These are phyloP conservation scores for Schizopygopsis pylzovi DNA, from an alignment of 2,797 vertebrate genomes.

Conservation along the genomic window DNA sequence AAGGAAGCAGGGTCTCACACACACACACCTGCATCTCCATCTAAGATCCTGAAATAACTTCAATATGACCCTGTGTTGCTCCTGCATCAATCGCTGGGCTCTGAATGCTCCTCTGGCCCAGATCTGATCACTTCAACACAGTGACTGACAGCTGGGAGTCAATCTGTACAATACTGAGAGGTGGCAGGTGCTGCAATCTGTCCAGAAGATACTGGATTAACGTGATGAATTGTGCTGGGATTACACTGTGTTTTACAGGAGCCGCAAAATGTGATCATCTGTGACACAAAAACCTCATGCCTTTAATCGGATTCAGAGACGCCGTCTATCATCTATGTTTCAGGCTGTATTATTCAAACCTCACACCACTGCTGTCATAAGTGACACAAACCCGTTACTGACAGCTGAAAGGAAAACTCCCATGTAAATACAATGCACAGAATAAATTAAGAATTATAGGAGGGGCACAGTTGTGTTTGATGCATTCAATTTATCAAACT, in stretches of 20 bases:
- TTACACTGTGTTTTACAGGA: conserved; percentile 53
- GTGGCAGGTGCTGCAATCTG: conserved; percentile 66
- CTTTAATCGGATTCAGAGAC: conserved; percentile 45
- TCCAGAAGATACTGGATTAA: conserved; percentile 63
- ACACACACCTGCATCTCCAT: conserved; percentile 16
- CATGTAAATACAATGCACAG: not conserved
- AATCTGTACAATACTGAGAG: conserved; percentile 49
- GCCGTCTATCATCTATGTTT: not conserved
- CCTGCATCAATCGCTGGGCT: not conserved
- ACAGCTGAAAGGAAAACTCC: not conserved
- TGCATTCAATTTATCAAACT: not conserved
- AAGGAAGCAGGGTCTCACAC: conserved; percentile 42
- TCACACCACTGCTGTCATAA: conserved; percentile 3
- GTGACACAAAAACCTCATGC: conserved; percentile 52
- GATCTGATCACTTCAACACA: conserved; percentile 11
- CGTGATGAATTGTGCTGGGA: conserved; percentile 61
- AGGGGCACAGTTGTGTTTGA: not conserved
- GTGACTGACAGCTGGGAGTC: conserved; percentile 57
- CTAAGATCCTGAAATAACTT: conserved; percentile 22
- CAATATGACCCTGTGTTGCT: not conserved
- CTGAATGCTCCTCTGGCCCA: not conserved
- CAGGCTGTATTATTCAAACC: conserved; percentile 26
- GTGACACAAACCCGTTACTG: not conserved
- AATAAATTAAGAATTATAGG: not conserved
- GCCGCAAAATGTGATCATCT: conserved; percentile 49